Conservation (phyloP, 2,113 vertebrate species). For the Zapus hudsonius region DNA sequence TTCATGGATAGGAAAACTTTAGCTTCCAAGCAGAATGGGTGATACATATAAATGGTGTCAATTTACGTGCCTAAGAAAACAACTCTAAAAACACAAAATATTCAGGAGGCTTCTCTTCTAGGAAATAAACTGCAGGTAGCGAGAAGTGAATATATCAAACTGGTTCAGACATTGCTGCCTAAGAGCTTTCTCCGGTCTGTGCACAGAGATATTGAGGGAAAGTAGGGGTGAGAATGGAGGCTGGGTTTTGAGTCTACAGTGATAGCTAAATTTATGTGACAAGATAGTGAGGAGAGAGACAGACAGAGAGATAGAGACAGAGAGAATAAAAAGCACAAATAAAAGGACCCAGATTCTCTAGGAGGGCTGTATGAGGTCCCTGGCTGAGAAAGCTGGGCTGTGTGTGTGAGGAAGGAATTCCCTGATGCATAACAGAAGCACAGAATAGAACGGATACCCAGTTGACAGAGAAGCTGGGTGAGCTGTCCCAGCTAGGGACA, state of each 20-base stretch:
- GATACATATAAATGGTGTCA: not conserved
- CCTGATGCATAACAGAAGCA: not conserved
- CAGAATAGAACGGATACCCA: not conserved
- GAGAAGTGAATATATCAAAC: not conserved
- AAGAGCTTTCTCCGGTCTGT: not conserved
- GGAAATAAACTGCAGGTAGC: not conserved
- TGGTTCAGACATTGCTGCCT: not conserved
- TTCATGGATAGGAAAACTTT: not conserved
- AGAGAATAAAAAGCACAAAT: not conserved
- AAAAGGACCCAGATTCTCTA: too few species aligned
- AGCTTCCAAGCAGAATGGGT: not conserved
- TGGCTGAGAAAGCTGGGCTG: not conserved
- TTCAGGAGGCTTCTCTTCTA: not conserved
- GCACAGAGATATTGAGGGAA: not conserved
- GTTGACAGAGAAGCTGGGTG: not conserved
- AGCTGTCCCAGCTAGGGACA: rapidly evolving
- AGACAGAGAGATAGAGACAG: too few species aligned
- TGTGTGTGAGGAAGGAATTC: not conserved
- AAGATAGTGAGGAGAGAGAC: not conserved
- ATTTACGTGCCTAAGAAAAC: not conserved
- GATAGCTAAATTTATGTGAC: not conserved
- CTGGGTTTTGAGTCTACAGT: not conserved
- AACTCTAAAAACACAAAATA: not conserved
- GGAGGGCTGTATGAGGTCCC: rapidly evolving
- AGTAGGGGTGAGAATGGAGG: too few species aligned